Evolutionary conservation across 2,888 invertebrate species (phyloP), one percentile per base, ranked within the genome.

Genomic region (Arrhopalites spinosus): DNA sequence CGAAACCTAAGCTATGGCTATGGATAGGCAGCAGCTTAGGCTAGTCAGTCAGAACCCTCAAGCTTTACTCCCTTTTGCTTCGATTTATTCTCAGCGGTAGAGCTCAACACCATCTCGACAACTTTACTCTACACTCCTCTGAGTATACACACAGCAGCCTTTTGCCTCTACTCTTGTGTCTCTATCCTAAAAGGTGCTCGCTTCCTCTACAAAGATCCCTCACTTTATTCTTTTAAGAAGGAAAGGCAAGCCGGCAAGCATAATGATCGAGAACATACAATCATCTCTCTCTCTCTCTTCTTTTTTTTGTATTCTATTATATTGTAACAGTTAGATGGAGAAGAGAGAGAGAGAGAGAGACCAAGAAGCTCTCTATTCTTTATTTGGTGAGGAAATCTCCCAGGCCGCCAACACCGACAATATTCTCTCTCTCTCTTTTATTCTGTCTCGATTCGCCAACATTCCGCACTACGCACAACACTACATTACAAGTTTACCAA

Each of bases 401-500:
- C 36, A 36, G 36, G 36, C 36, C 36, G 36, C 36, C 36, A 36
- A 36, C 36, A 36, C 36, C 36, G 36, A 36, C 36, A 36, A 36
- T 11, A 7, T 7, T 36, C 11, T 11, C 36, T 36, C 36, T 7
- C 36, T 11, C 36, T 3, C 36, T 36, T n/a, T 11, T 11, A 36
- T 36, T 36, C 36, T 36, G n/a, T 8, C 59, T 59, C 25, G 25
- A 59, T 59, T 15, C 59, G 20, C 59, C 59, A 59, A 59, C 25
- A 53, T 20, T 53, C 53, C 20, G 23, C 36, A 36, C 36, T 36
- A 3, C 36, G 11, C 36, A 7, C 36, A 7, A 36, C 53, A 53
- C 53, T 59, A 25, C 59, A 25, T 23, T 29, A 66, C 66, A 66
- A 66, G 36, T 66, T 66, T 66, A 43, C 66, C n/a, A 66, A 66